Evolutionary conservation across 2,113 vertebrate genomes (phyloP).

Genomic region (Oryzias curvinotus): DNA sequence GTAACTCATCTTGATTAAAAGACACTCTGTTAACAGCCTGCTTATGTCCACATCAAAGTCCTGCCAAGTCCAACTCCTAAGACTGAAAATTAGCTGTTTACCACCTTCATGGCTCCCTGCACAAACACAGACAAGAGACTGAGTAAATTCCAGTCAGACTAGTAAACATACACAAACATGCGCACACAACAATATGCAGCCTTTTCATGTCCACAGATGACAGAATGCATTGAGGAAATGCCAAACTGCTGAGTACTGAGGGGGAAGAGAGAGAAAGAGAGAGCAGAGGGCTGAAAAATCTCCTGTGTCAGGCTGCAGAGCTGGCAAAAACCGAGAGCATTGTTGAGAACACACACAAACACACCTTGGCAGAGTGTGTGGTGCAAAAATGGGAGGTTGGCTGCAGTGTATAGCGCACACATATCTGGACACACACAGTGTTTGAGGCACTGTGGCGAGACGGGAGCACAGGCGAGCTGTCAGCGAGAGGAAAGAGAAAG

Average conservation of each 20-base stretch:
- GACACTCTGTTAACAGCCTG: background rate
- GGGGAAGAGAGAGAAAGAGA: slow-evolving; percentile 60
- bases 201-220: slow-evolving; percentile 70
- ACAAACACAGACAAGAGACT: slow-evolving; percentile 41
- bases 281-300: slow-evolving; percentile 64
- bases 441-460: slow-evolving; percentile 50
- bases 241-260: slow-evolving; percentile 73
- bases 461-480: slow-evolving; percentile 46
- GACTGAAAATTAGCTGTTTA: slow-evolving; percentile 43
- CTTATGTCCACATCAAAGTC: slow-evolving; percentile 17
- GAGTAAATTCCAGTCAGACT: slow-evolving; percentile 26
- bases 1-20: slow-evolving; percentile 1
- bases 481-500: slow-evolving; percentile 32
- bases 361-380: slow-evolving; percentile 47
- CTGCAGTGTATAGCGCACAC: slow-evolving; percentile 40
- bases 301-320: slow-evolving; percentile 71
- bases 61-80: slow-evolving; percentile 7
- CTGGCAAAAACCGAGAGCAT: slow-evolving; percentile 66
- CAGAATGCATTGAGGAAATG: slow-evolving; percentile 68
- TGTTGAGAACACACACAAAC: slow-evolving; percentile 59
- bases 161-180: slow-evolving; percentile 28
- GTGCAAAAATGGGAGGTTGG: slow-evolving; percentile 51
- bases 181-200: slow-evolving; percentile 47
- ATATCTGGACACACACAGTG: slow-evolving; percentile 28
- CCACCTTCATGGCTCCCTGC: slow-evolving; percentile 34